Evolutionary conservation across 2,797 vertebrate species (phyloP), one percentile per base, ranked within the genome.

Genomic region (Xiphorhynchus erythropygius): DNA sequence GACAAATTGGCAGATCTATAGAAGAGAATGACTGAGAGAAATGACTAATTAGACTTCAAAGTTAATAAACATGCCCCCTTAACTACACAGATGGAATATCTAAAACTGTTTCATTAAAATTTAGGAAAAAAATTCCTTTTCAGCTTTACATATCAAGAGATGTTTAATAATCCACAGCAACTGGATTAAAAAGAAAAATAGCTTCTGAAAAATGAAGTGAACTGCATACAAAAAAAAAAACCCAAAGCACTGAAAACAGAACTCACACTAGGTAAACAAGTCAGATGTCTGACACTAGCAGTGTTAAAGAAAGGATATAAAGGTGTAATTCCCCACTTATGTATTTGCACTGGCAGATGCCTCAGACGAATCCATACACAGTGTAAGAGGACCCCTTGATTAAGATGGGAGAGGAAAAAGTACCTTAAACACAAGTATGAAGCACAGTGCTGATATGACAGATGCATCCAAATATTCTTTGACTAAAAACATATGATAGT

Each of bases 31-130:
- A 89, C 39, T 57, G 59, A 87, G 33, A 32, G 27, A 82, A 84
- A 71, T 68, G 7, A 59, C 64, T 73, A 94, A 94, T 86, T 94
- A 85, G 89, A 86, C 67, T 90, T 92, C 67, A 76, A 68, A 94
- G 75, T 77, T 76, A 89, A 68, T 42, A 90, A 77, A 83, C 56
- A 70, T 52, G 16, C n/a, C 56, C 60, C 85, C 60, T 76, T 71
- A 83, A 64, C 23, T 57, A 80, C 28, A 65, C n/a, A 71, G 69
- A 81, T 52, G 24, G 32, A 85, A 23, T 62, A 90, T 37, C 28
- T 81, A 63, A 53, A 55, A 80, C 35, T 30, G 35, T 52, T 89
- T 80, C 62, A 86, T 32, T 14, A 74, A 2, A 7, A 44, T 55
- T 69, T 70, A 63, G 53, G 22, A 56, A 81, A 89, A 82, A 75